Percentiles rank a stretch among this genome's conserved stretches.
These are phyloP conservation scores for Drosophila phalerata DNA, from an alignment of 2,888 invertebrate species.

Conservation along the genomic window DNA sequence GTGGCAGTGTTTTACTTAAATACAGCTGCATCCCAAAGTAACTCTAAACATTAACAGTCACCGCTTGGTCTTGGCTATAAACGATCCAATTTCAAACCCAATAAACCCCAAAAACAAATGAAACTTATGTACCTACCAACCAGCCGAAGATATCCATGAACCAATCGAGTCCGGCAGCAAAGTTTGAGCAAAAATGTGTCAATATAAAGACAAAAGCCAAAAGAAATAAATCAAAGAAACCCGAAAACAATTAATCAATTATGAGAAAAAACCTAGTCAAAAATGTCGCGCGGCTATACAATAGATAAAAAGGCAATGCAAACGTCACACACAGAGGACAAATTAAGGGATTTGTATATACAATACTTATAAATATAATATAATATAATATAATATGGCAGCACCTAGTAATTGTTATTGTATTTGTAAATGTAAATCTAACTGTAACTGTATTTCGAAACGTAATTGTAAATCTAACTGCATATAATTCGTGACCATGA, in stretches of 20 bases:
- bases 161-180: conserved; percentile 85
- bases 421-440: conserved; percentile 36
- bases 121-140: conserved; percentile 41
- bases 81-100: conserved; percentile 13
- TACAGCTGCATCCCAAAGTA: conserved; percentile 65
- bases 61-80: conserved; percentile 82
- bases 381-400: conserved; percentile 13
- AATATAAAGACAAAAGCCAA: conserved; percentile 83
- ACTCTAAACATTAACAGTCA: conserved; percentile 56
- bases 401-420: conserved; percentile 39
- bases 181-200: conserved; percentile 85
- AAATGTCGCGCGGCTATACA: conserved; percentile 77
- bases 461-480: conserved; percentile 2
- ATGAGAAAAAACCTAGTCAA: conserved; percentile 76
- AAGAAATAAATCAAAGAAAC: conserved; percentile 30
- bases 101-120: neutral
- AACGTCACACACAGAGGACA: conserved; percentile 34
- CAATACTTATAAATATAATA: too few species aligned
- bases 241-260: conserved; percentile 45
- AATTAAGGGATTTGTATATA: conserved; percentile 23
- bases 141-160: conserved; percentile 50
- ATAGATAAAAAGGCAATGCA: conserved; percentile 79
- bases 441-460: neutral
- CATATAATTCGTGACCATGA: conserved; percentile 23
- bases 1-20: conserved; percentile 86